Evolutionary conservation across 2,888 invertebrate genomes (phyloP), one percentile per base, ranked within the genome.

Genomic region (Druceiella hillmani): DNA sequence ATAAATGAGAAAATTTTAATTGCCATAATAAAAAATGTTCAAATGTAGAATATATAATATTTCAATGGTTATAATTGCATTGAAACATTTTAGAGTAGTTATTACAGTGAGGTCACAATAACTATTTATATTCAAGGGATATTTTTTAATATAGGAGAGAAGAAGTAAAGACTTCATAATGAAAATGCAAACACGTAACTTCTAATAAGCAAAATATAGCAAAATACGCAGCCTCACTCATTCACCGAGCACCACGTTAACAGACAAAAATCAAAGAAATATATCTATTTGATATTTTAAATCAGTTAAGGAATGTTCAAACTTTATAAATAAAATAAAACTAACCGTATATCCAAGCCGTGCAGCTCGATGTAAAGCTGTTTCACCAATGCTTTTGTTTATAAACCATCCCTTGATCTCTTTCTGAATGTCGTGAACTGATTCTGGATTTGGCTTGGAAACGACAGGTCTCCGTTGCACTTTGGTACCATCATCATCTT

Each of bases 381-480:
- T 94, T 64, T 95, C 94, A 4, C 95, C 95, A 20, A 92, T 82
- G 33, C 93, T 90, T 61, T 94, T 94, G 62, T 93, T 94, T 36
- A 94, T 80, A 44, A 92, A 90, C 88, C 92, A 90, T 47, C 85
- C 79, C 58, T 89, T 87, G 43, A 91, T 86, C 63, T 91, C 90
- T 51, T 81, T 81, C 47, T 83, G 83, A 36, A 91, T 85, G 58
- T 90, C 90, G 50, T 83, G 78, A 7, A 79, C 78, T 15, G 79
- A 79, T 55, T 80, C 80, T 11, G 79, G 75, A 48, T 69, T 64
- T 11, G 61, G 44, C 20, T 60, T 38, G 26, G 4, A 4, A 50
- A 68, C 69, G 2, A 64, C 58, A 12, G 69, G 63, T 43, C 63
- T 59, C 48, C 76, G 59, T 44, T 72, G 64, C 54, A 70, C 58